A percentile compares a stretch with the other conserved stretches of the same genome.
These are phyloP conservation scores for Radopholus similis DNA, from an alignment of 1,140 invertebrate species.

Conservation along the genomic window DNA sequence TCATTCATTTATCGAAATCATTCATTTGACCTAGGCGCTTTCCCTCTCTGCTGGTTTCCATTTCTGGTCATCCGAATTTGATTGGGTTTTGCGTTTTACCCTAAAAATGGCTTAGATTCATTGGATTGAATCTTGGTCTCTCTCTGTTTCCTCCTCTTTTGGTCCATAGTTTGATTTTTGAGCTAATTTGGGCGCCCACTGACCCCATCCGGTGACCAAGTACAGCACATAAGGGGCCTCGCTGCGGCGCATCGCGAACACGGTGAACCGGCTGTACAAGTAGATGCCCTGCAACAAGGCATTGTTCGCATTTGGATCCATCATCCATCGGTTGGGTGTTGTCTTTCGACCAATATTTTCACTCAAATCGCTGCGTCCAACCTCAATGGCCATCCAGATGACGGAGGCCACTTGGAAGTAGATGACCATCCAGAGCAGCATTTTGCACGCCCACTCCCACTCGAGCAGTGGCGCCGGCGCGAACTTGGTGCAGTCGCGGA, in stretches of 20 bases:
- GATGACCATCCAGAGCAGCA: conserved; percentile 55
- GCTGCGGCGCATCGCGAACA: conserved; percentile 54
- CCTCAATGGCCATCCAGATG: conserved; percentile 60
- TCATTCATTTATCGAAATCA: no score
- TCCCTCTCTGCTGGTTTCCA: no score
- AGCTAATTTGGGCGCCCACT: no score
- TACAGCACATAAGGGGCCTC: conserved; percentile 53
- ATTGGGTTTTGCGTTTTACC: neutral
- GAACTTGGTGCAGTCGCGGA: conserved; percentile 54
- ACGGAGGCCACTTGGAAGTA: conserved; percentile 60
- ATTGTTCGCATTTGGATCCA: neutral
- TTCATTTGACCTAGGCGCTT: no score
- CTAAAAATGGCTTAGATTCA: no score
- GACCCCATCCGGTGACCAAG: conserved; percentile 56
- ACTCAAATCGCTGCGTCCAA: no score
- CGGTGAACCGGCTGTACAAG: conserved; percentile 55
- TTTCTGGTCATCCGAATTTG: no score
- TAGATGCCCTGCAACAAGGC: conserved; percentile 36
- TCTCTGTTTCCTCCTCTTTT: no score
- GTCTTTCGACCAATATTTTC: no score
- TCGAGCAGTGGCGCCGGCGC: conserved; percentile 36
- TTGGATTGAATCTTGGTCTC: no score
- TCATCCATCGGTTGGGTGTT: no score
- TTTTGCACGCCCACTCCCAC: conserved; percentile 59
- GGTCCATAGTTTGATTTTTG: no score